Evolutionary conservation across 2,113 vertebrate species (phyloP).

Genomic region (Salvelinus namaycush): DNA sequence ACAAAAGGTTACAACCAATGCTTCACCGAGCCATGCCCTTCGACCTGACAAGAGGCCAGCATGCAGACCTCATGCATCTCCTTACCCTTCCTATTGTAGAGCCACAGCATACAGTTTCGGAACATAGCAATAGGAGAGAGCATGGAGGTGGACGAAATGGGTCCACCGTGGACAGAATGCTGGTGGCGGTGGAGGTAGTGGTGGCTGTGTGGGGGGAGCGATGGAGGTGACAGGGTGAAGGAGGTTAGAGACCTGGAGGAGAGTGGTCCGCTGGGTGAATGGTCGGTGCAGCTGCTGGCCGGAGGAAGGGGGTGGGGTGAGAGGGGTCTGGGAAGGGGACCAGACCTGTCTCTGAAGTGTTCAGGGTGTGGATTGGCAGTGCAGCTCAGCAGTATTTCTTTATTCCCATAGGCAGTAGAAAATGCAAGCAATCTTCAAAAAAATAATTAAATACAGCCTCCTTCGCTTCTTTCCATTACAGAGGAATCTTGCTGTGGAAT

Average conservation of each 20-base stretch:
- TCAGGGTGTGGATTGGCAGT: constrained; percentile 23
- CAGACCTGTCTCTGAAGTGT: constrained; percentile 42
- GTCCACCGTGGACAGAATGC: background rate
- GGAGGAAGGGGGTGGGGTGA: constrained; percentile 8
- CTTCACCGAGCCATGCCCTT: too few species aligned
- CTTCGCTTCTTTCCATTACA: constrained; percentile 39
- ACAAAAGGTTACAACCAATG: too few species aligned
- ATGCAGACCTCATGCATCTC: constrained; percentile 48
- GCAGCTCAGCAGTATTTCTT: constrained; percentile 65
- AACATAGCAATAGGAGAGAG: constrained; percentile 98
- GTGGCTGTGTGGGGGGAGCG: constrained; percentile 55
- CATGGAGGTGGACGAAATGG: constrained; percentile 74
- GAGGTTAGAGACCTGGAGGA: constrained; percentile 63
- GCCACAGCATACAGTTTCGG: constrained; percentile 99
- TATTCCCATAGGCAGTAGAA: constrained; percentile 62
- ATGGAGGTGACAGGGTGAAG: constrained; percentile 46
- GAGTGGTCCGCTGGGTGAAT: constrained; percentile 27
- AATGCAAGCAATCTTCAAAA: constrained; percentile 48
- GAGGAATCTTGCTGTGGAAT: constrained; percentile 27
- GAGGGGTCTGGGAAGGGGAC: constrained; percentile 14
- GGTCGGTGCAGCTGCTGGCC: constrained; percentile 20
- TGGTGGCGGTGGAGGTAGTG: constrained; percentile 29
- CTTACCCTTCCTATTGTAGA: constrained; percentile 99
- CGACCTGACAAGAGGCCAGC: constrained; percentile 47
- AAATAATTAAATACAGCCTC: constrained; percentile 10